Percentiles rank a stretch among this genome's conserved stretches.
Evolutionary conservation across 2,113 vertebrate species (phyloP).

Genomic region (Zosterops hypoxanthus): DNA sequence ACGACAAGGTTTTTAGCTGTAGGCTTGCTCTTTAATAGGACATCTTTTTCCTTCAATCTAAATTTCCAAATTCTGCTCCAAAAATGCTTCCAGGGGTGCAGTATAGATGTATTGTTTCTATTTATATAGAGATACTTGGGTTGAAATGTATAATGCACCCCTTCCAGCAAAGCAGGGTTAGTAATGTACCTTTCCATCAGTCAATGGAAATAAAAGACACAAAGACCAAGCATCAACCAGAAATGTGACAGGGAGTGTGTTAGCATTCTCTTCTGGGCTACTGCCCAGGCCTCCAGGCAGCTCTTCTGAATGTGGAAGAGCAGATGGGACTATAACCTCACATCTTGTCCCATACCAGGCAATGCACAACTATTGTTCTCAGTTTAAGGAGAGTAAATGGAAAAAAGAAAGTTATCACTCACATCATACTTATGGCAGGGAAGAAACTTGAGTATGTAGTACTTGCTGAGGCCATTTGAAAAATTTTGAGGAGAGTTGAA

Average conservation of each 20-base stretch:
- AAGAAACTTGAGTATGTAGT: not conserved
- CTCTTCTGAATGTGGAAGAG: not conserved
- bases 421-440: not conserved
- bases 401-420: not conserved
- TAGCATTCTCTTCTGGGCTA: not conserved
- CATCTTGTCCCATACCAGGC: not conserved
- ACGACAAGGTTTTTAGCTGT: not conserved
- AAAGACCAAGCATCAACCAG: not conserved
- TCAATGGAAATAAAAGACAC: not conserved
- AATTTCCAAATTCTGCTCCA: not conserved
- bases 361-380: not conserved
- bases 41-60: slow-evolving; percentile 1
- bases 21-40: not conserved
- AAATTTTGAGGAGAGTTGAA: not conserved
- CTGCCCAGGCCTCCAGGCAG: not conserved
- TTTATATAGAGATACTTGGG: not conserved
- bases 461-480: not conserved
- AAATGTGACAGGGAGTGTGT: not conserved
- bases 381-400: not conserved
- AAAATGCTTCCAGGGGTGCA: not conserved
- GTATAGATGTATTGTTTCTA: not conserved
- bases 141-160: not conserved
- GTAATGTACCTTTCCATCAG: not conserved
- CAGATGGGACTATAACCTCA: not conserved
- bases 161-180: not conserved